These are phyloP conservation scores for Lepidocyrtoides sp. DNA, from an alignment of 2,888 invertebrate genomes.

Conservation along the genomic window DNA sequence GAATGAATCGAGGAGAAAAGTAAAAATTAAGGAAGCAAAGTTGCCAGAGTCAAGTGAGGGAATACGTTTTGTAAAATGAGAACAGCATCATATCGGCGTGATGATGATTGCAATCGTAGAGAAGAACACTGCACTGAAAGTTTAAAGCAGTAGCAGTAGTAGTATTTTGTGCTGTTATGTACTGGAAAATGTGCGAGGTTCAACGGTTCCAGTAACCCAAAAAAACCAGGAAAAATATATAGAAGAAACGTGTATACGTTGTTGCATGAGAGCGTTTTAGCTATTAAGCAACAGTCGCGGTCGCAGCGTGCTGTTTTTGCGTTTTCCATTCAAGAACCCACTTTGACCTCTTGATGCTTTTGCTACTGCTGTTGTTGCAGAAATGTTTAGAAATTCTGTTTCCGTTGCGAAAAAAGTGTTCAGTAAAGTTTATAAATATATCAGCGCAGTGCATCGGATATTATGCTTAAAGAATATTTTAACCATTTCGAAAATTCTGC, in stretches of 20 bases:
- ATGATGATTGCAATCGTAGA: not conserved
- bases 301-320: not conserved
- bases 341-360: not conserved
- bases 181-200: not conserved
- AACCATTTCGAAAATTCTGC: not conserved
- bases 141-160: too few relatives aligned
- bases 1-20: not conserved
- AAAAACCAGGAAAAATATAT: not conserved
- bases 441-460: not conserved
- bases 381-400: conserved; percentile 59
- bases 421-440: not conserved
- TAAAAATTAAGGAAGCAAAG: not conserved
- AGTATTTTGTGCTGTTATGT: not conserved
- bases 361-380: not conserved
- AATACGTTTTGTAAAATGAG: not conserved
- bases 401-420: conserved; percentile 37
- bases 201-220: conserved; percentile 10
- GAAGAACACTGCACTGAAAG: not conserved
- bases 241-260: conserved; percentile 13
- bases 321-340: not conserved
- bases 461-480: not conserved
- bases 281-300: conserved; percentile 29
- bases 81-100: not conserved
- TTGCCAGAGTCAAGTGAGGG: not conserved
- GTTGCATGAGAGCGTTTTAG: conserved; percentile 33